Percentiles rank a stretch among this genome's conserved stretches.
Conservation (phyloP, 1,140 invertebrate species). For the Tetramorium alpestre region DNA sequence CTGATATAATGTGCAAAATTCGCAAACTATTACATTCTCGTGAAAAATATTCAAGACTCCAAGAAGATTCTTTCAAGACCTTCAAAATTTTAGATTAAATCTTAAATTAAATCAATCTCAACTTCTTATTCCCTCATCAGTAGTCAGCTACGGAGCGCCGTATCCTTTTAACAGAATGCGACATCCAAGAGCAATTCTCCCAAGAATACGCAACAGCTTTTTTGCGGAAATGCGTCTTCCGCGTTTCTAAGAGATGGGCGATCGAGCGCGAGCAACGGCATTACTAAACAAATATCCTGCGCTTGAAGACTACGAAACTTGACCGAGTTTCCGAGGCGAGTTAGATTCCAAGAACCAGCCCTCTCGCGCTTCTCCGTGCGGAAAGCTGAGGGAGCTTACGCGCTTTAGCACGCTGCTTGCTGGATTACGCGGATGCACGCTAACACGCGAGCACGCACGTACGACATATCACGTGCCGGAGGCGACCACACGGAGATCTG, state of each 20-base stretch:
- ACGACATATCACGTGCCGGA: conserved; percentile 9
- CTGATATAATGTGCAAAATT: background rate
- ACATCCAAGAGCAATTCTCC: background rate
- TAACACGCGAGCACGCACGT: conserved; percentile 41
- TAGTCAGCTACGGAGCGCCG: background rate
- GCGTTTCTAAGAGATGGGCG: conserved; percentile 4
- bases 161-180: background rate
- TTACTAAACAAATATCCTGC: conserved; percentile 22
- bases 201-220: background rate
- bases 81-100: background rate
- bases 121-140: background rate
- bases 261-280: background rate
- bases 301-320: background rate
- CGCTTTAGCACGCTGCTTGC: conserved; percentile 37
- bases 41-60: background rate
- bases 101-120: background rate
- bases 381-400: conserved; percentile 49
- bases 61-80: background rate
- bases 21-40: background rate
- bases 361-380: conserved; percentile 6
- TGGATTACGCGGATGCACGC: conserved; percentile 23
- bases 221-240: background rate
- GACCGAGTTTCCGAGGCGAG: conserved; percentile 26
- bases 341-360: conserved; percentile 25
- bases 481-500: background rate